These are phyloP conservation scores for Augiades crinisus DNA, from an alignment of 2,888 invertebrate species.

Conservation along the genomic window DNA sequence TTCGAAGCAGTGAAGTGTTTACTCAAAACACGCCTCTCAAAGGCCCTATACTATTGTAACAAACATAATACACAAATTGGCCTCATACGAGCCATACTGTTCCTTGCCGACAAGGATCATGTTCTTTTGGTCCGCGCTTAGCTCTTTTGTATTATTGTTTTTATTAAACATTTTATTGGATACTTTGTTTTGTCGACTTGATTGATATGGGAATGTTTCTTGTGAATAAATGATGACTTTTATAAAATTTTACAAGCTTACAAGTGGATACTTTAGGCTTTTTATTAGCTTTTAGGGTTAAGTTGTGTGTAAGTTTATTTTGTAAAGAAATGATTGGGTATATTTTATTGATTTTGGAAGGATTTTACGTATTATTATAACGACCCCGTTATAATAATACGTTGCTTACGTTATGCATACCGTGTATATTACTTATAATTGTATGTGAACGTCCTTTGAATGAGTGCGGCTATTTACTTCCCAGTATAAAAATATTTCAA, in stretches of 20 bases:
- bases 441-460: no score
- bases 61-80: constrained; percentile 53
- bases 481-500: no score
- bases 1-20: constrained; percentile 67
- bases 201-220: constrained; percentile 68
- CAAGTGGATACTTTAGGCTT: constrained; percentile 18
- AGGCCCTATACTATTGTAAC: constrained; percentile 53
- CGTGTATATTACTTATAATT: no score
- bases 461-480: no score
- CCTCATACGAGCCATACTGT: constrained; percentile 46
- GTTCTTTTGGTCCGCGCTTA: constrained; percentile 46
- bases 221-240: constrained; percentile 34
- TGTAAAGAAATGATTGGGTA: not conserved
- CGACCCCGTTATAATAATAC: no score
- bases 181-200: constrained; percentile 54
- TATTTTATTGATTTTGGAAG: not conserved
- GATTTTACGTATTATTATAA: no score
- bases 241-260: constrained; percentile 22
- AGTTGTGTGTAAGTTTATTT: not conserved
- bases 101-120: constrained; percentile 49
- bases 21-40: constrained; percentile 70
- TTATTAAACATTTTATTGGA: constrained; percentile 54
- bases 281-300: constrained; percentile 6
- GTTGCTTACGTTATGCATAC: no score
- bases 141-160: constrained; percentile 62